These are phyloP conservation scores for Pocillopora damicornis DNA, from an alignment of 64 coral and sea anemone genomes.

Conservation along the genomic window DNA sequence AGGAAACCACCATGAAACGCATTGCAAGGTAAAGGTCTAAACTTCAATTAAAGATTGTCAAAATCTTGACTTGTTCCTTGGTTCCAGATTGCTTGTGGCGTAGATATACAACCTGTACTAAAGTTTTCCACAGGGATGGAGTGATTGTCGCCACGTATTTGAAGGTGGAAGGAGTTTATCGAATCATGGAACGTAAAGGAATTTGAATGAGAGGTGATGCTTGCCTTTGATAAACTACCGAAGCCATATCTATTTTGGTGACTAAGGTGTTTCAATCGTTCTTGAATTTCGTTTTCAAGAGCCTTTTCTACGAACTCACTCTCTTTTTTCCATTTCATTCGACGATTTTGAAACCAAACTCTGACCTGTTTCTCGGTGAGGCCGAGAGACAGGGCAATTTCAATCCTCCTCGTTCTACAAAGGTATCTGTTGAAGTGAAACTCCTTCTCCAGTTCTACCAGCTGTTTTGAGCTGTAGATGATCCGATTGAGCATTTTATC, in stretches of 20 bases:
- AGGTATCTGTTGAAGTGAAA: conserved; percentile 98
- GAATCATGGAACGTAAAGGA: neutral
- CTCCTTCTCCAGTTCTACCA: conserved; percentile 97
- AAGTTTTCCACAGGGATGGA: neutral
- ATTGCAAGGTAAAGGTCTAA: neutral
- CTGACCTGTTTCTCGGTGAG: conserved; percentile 98
- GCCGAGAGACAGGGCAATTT: conserved; percentile 89
- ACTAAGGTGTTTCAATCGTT: conserved; percentile 66
- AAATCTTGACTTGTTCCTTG: conserved; percentile 16
- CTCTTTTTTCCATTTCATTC: conserved; percentile 99
- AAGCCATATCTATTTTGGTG: conserved; percentile 74
- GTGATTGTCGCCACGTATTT: neutral
- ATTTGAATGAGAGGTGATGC: conserved; percentile 3
- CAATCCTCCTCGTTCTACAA: conserved; percentile 87
- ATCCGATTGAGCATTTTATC: conserved; percentile 74
- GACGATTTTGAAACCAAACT: conserved; percentile 96
- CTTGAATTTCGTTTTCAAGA: conserved; percentile 73
- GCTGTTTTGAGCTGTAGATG: conserved; percentile 83
- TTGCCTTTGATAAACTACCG: conserved; percentile 58
- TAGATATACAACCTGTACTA: neutral
- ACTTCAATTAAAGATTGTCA: neutral
- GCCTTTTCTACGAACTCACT: conserved; percentile 86
- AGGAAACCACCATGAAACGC: neutral
- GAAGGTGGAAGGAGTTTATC: neutral
- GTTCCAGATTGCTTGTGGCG: neutral